Evolutionary conservation across 2,888 invertebrate species (phyloP), one percentile per base, ranked within the genome.

Genomic region (Crepidodera aurea): DNA sequence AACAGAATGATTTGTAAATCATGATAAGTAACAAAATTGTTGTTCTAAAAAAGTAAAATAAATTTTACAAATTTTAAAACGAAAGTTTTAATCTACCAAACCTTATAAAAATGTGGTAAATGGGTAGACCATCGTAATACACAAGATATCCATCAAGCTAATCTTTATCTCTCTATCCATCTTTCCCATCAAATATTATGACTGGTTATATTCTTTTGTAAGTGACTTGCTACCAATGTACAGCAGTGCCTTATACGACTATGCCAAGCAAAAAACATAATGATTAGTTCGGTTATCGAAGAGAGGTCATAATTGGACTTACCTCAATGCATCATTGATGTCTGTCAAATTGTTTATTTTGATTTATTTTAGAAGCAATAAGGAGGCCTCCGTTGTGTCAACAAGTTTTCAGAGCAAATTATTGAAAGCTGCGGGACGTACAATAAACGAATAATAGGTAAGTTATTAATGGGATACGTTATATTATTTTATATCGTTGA

Each of bases 161-260:
- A 40, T 15, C 29, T 50, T 29, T 27, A 50, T 29, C 22, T 27
- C 7, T 10, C 18, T 13, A 15, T 18, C 37, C 18, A 19, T 13
- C 22, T 53, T 18, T 34, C 15, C 27, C 37, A 46, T 57, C 48
- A 48, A 16, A 7, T 57, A 25, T 40, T 51, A 51, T 58, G 58
- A 58, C 58, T 40, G 7, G 50, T 39, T 29, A 29, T 40, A 12
- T 51, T 51, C 48, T 57, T 57, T 57, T 57, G 48, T 48, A 22
- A 57, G 22, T 37, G 57, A 22, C 7, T 19, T 51, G 51, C 19
- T 53, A 25, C 3, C 25, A 53, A 53, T 37, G 22, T 15, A 25
- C 18, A n/a, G 27, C 25, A 15, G n/a, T 19, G 37, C 22, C 51
- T 51, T 51, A 37, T 37, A 51, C 15, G 51, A 22, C 22, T n/a